Evolutionary conservation across 2,888 invertebrate genomes (phyloP).

Genomic region (Meganola albula): DNA sequence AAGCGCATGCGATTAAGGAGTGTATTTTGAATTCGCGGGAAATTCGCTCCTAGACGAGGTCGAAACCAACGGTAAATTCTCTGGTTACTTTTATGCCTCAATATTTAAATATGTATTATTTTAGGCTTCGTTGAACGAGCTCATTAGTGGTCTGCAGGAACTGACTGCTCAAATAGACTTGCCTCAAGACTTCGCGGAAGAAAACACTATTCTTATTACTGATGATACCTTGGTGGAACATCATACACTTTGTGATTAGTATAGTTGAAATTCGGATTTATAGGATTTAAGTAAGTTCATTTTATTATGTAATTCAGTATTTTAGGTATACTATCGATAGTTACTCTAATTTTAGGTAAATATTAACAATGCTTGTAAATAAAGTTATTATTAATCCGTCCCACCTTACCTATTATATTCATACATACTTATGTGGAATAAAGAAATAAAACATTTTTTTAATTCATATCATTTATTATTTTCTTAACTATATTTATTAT

Average conservation of each 20-base stretch:
- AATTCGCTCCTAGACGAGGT: too few species aligned
- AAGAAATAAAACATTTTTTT: constrained; percentile 34
- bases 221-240: constrained; percentile 64
- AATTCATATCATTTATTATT: constrained; percentile 75
- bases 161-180: constrained; percentile 62
- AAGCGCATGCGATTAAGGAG: too few species aligned
- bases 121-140: constrained; percentile 54
- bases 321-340: constrained; percentile 9
- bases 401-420: constrained; percentile 15
- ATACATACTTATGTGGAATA: too few species aligned
- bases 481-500: constrained; percentile 76
- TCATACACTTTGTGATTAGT: constrained; percentile 59
- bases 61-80: too few species aligned
- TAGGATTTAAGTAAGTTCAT: constrained; percentile 15
- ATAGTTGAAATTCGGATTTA: neutral
- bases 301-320: constrained; percentile 10
- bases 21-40: too few species aligned
- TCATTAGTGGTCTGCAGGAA: constrained; percentile 60
- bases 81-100: too few species aligned
- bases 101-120: constrained; percentile 10
- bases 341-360: neutral
- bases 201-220: constrained; percentile 56
- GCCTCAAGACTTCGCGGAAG: constrained; percentile 57
- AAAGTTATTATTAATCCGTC: constrained; percentile 30
- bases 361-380: neutral